A percentile compares a stretch with the other conserved stretches of the same genome.
Conservation (phyloP, 2,888 invertebrate genomes). For the Smittia aterrima region DNA sequence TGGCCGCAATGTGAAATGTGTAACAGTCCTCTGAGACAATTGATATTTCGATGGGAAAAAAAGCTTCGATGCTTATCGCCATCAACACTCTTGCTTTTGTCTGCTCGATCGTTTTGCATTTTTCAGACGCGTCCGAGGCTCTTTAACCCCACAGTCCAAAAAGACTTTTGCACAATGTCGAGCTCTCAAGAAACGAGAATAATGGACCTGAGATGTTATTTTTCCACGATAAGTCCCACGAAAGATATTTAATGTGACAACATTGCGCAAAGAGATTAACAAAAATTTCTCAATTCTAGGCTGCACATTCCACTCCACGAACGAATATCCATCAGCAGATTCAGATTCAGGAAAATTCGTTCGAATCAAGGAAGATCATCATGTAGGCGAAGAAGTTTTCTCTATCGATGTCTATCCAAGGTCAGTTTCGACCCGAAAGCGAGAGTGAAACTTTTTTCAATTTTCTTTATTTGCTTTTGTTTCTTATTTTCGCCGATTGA, state of each 20-base stretch:
- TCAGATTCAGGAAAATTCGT: conserved; percentile 79
- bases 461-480: background rate
- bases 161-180: background rate
- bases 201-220: background rate
- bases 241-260: background rate
- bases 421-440: conserved; percentile 47
- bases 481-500: conserved; percentile 52
- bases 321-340: conserved; percentile 54
- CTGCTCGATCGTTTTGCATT: conserved; percentile 9
- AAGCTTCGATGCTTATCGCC: conserved; percentile 11
- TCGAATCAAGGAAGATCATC: conserved; percentile 76
- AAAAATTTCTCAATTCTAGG: conserved; percentile 53
- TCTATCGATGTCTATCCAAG: conserved; percentile 81
- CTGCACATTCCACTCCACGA: conserved; percentile 80
- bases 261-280: background rate
- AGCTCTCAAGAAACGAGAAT: conserved; percentile 5
- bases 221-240: conserved; percentile 18
- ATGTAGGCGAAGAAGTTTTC: conserved; percentile 74
- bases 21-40: conserved; percentile 10
- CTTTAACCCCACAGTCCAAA: background rate
- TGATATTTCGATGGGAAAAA: conserved; percentile 22
- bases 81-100: background rate
- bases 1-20: background rate
- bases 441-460: conserved; percentile 25
- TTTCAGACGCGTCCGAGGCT: background rate